phyloP scores from a whole-genome alignment of 2,113 vertebrate species.

The Atherinomorus stipes region DNA sequence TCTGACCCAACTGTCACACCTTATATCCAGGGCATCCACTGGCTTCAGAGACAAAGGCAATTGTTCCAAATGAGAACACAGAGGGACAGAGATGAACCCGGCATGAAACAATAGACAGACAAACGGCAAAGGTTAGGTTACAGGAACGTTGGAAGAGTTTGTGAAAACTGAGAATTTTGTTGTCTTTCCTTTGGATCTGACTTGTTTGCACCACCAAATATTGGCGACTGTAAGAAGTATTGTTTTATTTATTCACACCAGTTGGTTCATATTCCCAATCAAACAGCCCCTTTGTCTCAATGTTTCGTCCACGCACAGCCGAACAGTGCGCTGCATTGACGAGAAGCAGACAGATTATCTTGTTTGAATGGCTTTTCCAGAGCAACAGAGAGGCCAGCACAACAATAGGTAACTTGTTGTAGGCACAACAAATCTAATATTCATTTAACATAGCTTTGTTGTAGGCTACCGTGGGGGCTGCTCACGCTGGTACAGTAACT shows the following conservation, averaged over 20 bases:
- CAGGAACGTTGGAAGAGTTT: neutral
- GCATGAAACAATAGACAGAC: slow-evolving; percentile 18
- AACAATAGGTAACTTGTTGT: slow-evolving; percentile 84
- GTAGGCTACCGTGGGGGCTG: slow-evolving; percentile 51
- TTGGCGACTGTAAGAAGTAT: slow-evolving; percentile 55
- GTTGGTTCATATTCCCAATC: slow-evolving; percentile 77
- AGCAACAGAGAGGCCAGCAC: slow-evolving; percentile 70
- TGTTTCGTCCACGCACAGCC: slow-evolving; percentile 56
- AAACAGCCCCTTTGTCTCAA: slow-evolving; percentile 79
- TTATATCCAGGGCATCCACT: slow-evolving; percentile 53
- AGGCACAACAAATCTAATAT: slow-evolving; percentile 78
- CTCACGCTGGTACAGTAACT: slow-evolving; percentile 73
- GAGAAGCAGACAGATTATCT: slow-evolving; percentile 80
- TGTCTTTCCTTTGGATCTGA: slow-evolving; percentile 19
- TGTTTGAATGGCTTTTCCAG: slow-evolving; percentile 81
- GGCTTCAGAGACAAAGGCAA: slow-evolving; percentile 73
- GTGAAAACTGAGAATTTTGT: slow-evolving; percentile 4
- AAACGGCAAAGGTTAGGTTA: neutral
- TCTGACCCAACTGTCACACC: slow-evolving; percentile 64
- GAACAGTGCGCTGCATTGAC: slow-evolving; percentile 71
- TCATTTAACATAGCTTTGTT: slow-evolving; percentile 72
- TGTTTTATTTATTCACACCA: slow-evolving; percentile 64
- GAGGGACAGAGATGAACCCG: slow-evolving; percentile 19
- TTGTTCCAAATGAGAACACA: slow-evolving; percentile 59
- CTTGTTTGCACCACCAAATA: slow-evolving; percentile 35